phyloP scores from a whole-genome alignment of 2,797 vertebrate species.

The Enoplosus armatus region DNA sequence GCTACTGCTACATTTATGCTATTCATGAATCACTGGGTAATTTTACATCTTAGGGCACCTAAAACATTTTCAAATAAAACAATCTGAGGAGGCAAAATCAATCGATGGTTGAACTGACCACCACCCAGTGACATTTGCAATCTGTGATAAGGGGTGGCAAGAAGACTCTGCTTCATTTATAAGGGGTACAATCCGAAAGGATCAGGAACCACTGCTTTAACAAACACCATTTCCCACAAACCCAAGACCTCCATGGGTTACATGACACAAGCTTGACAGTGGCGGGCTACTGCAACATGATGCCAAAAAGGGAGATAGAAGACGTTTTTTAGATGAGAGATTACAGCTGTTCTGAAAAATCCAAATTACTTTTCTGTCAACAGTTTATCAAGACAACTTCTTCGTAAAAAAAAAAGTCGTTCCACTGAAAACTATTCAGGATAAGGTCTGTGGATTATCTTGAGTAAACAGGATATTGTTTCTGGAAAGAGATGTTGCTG shows the following conservation, averaged over 20 bases:
- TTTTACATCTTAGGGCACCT: neutral
- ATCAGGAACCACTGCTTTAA: neutral
- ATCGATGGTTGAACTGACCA: neutral
- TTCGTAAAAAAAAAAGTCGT: neutral
- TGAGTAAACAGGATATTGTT: neutral
- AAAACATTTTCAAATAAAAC: neutral
- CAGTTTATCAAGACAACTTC: neutral
- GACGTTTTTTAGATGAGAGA: too few relatives aligned
- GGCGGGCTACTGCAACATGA: too few relatives aligned
- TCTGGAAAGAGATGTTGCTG: neutral
- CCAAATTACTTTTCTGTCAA: neutral
- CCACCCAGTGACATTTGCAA: neutral
- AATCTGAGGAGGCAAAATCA: neutral
- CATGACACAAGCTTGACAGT: too few relatives aligned
- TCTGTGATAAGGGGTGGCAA: neutral
- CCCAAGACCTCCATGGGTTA: too few relatives aligned
- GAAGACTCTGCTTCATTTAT: neutral
- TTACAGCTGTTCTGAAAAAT: neutral
- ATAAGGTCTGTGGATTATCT: neutral
- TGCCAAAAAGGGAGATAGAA: neutral
- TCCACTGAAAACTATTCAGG: constrained; percentile 1
- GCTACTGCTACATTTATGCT: neutral
- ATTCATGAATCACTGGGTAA: neutral
- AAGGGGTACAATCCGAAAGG: neutral
- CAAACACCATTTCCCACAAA: neutral